phyloP scores from a whole-genome alignment of 1,140 invertebrate species.

The Eumaeus atala region DNA sequence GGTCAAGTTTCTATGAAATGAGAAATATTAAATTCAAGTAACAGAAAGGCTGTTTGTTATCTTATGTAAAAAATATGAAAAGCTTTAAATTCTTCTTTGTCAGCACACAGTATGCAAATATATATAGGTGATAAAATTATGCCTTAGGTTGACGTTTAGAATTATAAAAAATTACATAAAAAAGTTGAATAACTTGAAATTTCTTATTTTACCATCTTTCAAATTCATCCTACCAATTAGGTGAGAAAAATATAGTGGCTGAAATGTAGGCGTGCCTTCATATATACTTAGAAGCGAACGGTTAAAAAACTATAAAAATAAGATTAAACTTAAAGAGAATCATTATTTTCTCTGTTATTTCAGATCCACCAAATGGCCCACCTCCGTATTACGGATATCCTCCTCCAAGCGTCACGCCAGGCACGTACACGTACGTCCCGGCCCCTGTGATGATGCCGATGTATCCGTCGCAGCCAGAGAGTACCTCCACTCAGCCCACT shows the following conservation, averaged over 20 bases:
- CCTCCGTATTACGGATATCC: slow-evolving; percentile 43
- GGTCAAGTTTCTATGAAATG: no score
- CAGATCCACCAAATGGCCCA: slow-evolving; percentile 42
- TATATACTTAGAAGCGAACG: no score
- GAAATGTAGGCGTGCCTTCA: no score
- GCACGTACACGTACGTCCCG: slow-evolving; percentile 42
- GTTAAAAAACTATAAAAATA: no score
- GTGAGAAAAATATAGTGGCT: no score
- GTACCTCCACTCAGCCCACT: slow-evolving; percentile 21
- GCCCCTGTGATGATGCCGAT: slow-evolving; percentile 47
- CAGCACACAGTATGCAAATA: no score
- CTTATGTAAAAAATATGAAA: not conserved
- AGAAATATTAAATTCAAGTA: not conserved
- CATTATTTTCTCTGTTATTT: slow-evolving; percentile 10
- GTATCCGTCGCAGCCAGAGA: no score
- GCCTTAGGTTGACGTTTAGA: no score
- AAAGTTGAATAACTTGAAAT: not conserved
- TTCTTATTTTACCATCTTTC: no score
- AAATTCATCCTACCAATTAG: no score
- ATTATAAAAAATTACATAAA: not conserved
- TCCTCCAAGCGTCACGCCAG: slow-evolving; percentile 24
- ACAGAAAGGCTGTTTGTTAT: not conserved
- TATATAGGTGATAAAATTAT: no score
- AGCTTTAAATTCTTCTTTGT: not conserved
- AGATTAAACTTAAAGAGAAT: no score